Evolutionary conservation across 2,113 vertebrate genomes (phyloP), one percentile per base, ranked within the genome.

Genomic region (Ctenomys sociabilis): DNA sequence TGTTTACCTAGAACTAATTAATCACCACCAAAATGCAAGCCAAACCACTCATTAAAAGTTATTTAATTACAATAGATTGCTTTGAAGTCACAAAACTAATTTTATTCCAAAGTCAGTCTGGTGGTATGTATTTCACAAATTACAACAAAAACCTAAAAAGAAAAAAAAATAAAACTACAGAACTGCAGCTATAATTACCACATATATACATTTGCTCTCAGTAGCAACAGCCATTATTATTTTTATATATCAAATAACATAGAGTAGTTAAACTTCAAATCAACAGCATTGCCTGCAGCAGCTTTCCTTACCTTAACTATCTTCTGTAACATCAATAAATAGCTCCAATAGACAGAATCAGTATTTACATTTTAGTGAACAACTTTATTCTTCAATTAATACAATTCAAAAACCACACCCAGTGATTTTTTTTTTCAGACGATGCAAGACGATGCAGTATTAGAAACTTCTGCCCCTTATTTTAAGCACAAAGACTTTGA

Each of bases 221-320:
- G 40, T 75, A 85, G 77, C 40, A 87, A 75, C 22, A 73, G 19
- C 4, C n/a, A 63, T 59, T 22, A 78, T 64, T 64, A 88, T 66
- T 66, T 93, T 94, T 57, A 68, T 45, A 90, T 43, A 43, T 43
- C 81, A 97, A 96, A 63, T 83, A 54, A 86, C 68, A 87, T 72
- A 73, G 66, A 11, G 81, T n/a, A 91, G n/a, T 95, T 57, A 94
- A 86, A 93, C 91, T 95, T 97, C 68, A 80, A 95, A 94, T 81
- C 73, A 82, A 64, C 63, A 88, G 35, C 49, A 78, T 13, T 80
- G 32, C 21, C 92, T 92, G 30, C 28, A 91, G 12, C 45, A 89
- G 16, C 64, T 92, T 88, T 93, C 59, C 57, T 83, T 45, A 59
- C 14, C 88, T 92, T 43, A 91, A 93, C 28, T 93, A 19, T 84